Evolutionary conservation across 2,797 vertebrate species (phyloP).

Genomic region (Hemibagrus guttatus): DNA sequence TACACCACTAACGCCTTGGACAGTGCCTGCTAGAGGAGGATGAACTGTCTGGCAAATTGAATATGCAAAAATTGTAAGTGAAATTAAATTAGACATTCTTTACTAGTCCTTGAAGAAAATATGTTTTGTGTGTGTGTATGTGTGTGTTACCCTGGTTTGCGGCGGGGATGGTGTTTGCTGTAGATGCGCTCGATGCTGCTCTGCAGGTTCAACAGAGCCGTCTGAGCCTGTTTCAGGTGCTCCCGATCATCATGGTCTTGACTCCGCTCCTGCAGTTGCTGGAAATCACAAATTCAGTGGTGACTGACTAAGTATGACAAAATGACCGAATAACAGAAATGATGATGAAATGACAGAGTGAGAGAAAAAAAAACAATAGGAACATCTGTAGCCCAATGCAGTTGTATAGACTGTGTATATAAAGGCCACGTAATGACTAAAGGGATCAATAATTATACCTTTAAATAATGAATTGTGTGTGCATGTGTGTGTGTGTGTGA

Average conservation of each 20-base stretch:
- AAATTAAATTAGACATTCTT: not conserved
- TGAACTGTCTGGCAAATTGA: not conserved
- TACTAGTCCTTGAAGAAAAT: not conserved
- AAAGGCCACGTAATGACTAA: not conserved
- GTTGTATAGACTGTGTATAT: not conserved
- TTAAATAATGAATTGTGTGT: constrained; percentile 10
- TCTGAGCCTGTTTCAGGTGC: constrained; percentile 95
- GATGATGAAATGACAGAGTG: not conserved
- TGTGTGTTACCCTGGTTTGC: constrained; percentile 83
- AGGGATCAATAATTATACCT: not conserved
- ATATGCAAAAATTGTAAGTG: not conserved
- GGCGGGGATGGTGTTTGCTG: constrained; percentile 88
- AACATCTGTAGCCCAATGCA: not conserved
- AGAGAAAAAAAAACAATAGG: not conserved
- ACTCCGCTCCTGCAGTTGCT: constrained; percentile 96
- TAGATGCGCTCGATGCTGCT: constrained; percentile 96
- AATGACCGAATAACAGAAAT: not conserved
- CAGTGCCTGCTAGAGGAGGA: not conserved
- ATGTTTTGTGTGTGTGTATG: not conserved
- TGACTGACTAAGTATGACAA: not conserved
- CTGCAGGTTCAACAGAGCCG: constrained; percentile 93
- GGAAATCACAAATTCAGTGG: constrained; percentile 28
- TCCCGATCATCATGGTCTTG: constrained; percentile 92
- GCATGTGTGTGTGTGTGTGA: not conserved
- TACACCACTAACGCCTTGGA: not conserved